phyloP scores from a whole-genome alignment of 64 coral and sea anemone genomes.

The Orbicella faveolata region DNA sequence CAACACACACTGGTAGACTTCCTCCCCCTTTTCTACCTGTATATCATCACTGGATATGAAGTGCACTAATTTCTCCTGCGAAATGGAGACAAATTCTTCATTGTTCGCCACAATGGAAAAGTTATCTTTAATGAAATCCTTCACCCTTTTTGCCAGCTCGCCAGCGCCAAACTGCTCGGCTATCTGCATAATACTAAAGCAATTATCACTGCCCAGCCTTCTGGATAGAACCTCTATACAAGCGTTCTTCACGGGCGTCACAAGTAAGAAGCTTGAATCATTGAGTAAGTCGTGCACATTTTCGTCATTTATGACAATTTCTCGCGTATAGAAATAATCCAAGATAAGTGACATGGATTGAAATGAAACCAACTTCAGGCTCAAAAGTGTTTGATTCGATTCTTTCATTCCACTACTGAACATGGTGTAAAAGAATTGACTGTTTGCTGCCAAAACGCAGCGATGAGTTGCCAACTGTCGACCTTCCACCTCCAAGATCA shows the following conservation, averaged over 20 bases:
- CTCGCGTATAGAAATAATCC: conserved; percentile 70
- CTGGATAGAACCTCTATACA: conserved; percentile 40
- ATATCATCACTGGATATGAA: conserved; percentile 60
- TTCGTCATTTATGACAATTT: conserved; percentile 56
- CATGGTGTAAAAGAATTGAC: conserved; percentile 83
- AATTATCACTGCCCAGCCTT: conserved; percentile 38
- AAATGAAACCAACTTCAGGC: conserved; percentile 37
- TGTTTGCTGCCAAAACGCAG: conserved; percentile 71
- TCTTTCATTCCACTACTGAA: conserved; percentile 80
- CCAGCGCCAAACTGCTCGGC: conserved; percentile 60
- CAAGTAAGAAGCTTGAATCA: conserved; percentile 52
- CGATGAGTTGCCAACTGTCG: conserved; percentile 56
- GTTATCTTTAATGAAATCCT: conserved; percentile 61
- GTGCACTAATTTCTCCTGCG: background rate
- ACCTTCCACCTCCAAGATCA: conserved; percentile 65
- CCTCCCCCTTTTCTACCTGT: conserved; percentile 57
- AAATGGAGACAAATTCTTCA: conserved; percentile 67
- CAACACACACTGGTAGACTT: conserved; percentile 61
- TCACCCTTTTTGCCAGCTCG: conserved; percentile 28
- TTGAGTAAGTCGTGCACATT: conserved; percentile 55
- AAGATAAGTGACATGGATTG: conserved; percentile 55
- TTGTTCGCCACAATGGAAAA: conserved; percentile 43
- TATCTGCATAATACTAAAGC: conserved; percentile 59
- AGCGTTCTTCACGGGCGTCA: conserved; percentile 61
- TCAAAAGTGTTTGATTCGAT: conserved; percentile 55